A percentile compares a stretch with the other conserved stretches of the same genome.
phyloP scores from a whole-genome alignment of 2,797 vertebrate genomes.

The Balearica regulorum region DNA sequence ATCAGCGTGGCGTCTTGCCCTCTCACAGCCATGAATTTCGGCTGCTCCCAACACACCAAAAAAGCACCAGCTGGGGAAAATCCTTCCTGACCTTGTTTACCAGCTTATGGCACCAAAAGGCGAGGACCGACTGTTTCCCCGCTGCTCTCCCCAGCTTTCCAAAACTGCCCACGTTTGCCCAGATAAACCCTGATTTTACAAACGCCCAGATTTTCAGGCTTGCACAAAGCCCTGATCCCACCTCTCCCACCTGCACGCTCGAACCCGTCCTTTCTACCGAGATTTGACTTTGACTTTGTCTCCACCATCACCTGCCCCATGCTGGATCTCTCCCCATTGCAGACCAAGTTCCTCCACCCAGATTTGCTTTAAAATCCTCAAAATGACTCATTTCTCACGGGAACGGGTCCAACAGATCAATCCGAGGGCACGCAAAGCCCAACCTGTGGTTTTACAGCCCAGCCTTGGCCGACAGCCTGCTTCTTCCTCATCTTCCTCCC shows the following conservation, averaged over 20 bases:
- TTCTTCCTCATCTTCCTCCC: neutral
- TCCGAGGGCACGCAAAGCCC: neutral
- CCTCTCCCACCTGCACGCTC: neutral
- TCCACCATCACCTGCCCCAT: neutral
- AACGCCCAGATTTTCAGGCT: neutral
- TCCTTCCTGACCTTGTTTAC: neutral
- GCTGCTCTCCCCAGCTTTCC: neutral
- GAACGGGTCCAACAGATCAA: neutral
- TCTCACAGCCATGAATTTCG: neutral
- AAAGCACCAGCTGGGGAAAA: neutral
- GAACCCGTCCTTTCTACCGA: accelerated
- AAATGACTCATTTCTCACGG: neutral
- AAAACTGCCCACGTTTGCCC: neutral
- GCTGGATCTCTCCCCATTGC: accelerated
- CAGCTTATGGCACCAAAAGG: neutral
- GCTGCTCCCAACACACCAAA: accelerated
- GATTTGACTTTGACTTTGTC: neutral
- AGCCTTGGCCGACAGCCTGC: neutral
- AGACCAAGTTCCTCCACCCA: neutral
- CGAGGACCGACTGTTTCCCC: accelerated
- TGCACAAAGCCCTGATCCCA: accelerated
- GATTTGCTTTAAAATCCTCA: neutral
- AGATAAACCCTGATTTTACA: neutral
- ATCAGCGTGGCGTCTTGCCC: accelerated
- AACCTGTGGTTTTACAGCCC: neutral